Percentiles rank a stretch among this genome's conserved stretches.
Conservation (phyloP, 35 echinoderm and acorn worm genomes). For the Chiridota heheva region DNA sequence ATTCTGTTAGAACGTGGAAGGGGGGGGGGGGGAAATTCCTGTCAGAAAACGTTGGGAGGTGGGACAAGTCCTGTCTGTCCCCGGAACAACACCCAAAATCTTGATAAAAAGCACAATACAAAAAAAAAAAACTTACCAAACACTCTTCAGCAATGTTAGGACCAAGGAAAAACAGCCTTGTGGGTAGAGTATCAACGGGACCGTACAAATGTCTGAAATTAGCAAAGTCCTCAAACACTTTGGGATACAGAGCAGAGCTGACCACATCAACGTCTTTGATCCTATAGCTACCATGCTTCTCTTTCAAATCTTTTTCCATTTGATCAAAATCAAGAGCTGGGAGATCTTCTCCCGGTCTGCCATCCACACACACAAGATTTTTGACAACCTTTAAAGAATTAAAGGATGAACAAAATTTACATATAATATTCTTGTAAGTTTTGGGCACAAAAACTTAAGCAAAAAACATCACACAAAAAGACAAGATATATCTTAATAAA, state of each 20-base stretch:
- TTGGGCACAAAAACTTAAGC: too few species aligned
- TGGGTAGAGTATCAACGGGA: slow-evolving; percentile 70
- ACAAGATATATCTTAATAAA: too few species aligned
- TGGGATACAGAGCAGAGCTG: slow-evolving; percentile 94
- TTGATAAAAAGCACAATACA: too few species aligned
- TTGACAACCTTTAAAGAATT: slow-evolving; percentile 57
- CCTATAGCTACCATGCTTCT: slow-evolving; percentile 62
- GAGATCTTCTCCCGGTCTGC: slow-evolving; percentile 79
- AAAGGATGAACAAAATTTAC: not conserved
- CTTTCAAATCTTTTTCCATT: slow-evolving; percentile 57
- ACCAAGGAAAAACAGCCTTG: slow-evolving; percentile 85
- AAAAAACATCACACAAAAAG: too few species aligned
- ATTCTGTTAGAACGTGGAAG: too few species aligned
- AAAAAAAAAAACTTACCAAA: slow-evolving; percentile 68
- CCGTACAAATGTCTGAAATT: slow-evolving; percentile 80
- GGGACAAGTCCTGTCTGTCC: too few species aligned
- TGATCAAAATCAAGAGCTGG: slow-evolving; percentile 72
- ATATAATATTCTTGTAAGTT: too few species aligned
- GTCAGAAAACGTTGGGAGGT: too few species aligned
- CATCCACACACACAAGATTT: slow-evolving; percentile 55
- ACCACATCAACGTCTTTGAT: slow-evolving; percentile 76
- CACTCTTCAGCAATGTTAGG: slow-evolving; percentile 95
- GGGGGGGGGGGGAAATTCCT: too few species aligned
- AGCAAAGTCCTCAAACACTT: slow-evolving; percentile 90
- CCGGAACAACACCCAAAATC: too few species aligned